A percentile compares a stretch with the other conserved stretches of the same genome.
phyloP scores from a whole-genome alignment of 2,113 vertebrate genomes.

The Hemibagrus wyckioides region DNA sequence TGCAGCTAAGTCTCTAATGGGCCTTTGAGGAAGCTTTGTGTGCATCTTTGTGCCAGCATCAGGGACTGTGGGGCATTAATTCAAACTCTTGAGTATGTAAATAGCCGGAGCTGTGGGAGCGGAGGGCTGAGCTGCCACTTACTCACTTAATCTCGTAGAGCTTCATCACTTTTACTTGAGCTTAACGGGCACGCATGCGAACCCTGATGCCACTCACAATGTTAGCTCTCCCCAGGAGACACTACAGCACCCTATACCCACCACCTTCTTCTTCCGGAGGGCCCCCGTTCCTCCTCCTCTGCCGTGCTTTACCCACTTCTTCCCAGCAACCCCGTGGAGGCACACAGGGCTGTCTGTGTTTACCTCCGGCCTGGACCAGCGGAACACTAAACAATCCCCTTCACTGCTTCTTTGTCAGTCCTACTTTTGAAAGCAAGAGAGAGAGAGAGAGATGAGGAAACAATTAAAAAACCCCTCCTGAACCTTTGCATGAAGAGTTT shows the following conservation, averaged over 20 bases:
- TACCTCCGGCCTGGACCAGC: constrained; percentile 70
- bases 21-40: constrained; percentile 69
- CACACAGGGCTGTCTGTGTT: constrained; percentile 67
- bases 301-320: constrained; percentile 55
- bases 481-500: constrained; percentile 71
- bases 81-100: constrained; percentile 73
- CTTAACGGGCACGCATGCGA: constrained; percentile 69
- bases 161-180: constrained; percentile 71
- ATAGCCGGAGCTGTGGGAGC: constrained; percentile 73
- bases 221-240: constrained; percentile 61
- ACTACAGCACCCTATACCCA: constrained; percentile 60
- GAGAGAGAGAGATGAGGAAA: constrained; percentile 64
- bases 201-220: constrained; percentile 64
- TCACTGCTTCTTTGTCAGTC: constrained; percentile 76
- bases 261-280: constrained; percentile 66
- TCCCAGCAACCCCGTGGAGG: constrained; percentile 51
- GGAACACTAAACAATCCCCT: constrained; percentile 76
- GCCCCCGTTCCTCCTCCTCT: constrained; percentile 59
- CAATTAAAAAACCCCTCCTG: constrained; percentile 72
- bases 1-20: constrained; percentile 70
- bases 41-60: constrained; percentile 68
- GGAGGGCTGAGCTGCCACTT: constrained; percentile 68
- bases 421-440: constrained; percentile 65
- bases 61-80: constrained; percentile 69
- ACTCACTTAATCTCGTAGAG: constrained; percentile 66